These are phyloP conservation scores for Vesta saturnalis DNA, from an alignment of 2,888 invertebrate species.

Conservation along the genomic window DNA sequence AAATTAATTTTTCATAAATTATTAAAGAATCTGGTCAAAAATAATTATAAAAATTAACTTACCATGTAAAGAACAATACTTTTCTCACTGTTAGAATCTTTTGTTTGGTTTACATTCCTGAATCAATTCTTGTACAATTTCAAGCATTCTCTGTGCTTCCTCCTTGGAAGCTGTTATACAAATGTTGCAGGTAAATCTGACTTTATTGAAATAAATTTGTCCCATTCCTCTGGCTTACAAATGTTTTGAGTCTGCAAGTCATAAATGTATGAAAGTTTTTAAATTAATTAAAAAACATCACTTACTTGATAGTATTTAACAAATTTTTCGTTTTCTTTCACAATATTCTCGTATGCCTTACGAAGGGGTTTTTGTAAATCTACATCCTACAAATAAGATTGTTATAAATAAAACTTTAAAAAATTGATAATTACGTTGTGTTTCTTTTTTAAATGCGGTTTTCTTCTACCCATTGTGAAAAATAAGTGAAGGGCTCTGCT, in stretches of 20 bases:
- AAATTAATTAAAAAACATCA: background rate
- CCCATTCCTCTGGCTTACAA: slow-evolving; percentile 87
- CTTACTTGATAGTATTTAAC: slow-evolving; percentile 84
- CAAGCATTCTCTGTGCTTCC: slow-evolving; percentile 82
- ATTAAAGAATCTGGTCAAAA: too few species aligned
- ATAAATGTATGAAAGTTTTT: background rate
- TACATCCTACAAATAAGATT: background rate
- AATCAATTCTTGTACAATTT: slow-evolving; percentile 87
- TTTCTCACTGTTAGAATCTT: slow-evolving; percentile 54
- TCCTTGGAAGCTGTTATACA: slow-evolving; percentile 90
- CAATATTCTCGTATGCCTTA: slow-evolving; percentile 78
- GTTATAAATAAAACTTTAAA: background rate
- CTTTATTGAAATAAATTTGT: slow-evolving; percentile 79
- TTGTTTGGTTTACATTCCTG: slow-evolving; percentile 72
- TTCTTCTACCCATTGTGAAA: slow-evolving; percentile 57
- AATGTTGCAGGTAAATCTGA: slow-evolving; percentile 94
- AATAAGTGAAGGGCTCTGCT: too few species aligned
- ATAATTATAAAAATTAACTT: slow-evolving; percentile 32
- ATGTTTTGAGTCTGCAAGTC: slow-evolving; percentile 76
- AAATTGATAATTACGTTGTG: slow-evolving; percentile 42
- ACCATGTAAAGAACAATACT: slow-evolving; percentile 86
- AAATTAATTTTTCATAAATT: too few species aligned
- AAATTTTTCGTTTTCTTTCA: slow-evolving; percentile 84
- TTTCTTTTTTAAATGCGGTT: slow-evolving; percentile 53
- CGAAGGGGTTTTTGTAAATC: slow-evolving; percentile 18